Percentiles rank a stretch among this genome's conserved stretches.
phyloP scores from a whole-genome alignment of 2,113 vertebrate genomes.

The Ranitomeya imitator region DNA sequence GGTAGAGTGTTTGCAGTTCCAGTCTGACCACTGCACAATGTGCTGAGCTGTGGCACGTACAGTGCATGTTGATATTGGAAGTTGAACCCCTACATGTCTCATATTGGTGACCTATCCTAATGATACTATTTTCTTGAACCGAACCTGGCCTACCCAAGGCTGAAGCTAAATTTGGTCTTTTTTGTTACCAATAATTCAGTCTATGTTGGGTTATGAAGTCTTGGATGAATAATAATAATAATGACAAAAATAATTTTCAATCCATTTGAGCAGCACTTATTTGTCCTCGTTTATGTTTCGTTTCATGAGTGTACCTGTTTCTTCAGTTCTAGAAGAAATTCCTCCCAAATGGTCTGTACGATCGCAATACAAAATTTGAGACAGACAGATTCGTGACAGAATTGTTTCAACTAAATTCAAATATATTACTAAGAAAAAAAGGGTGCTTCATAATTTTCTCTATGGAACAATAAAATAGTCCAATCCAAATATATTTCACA shows the following conservation, averaged over 20 bases:
- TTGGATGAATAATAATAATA: background rate
- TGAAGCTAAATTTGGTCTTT: no score
- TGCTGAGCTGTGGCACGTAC: no score
- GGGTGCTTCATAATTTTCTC: background rate
- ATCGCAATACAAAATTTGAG: background rate
- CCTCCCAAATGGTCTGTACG: background rate
- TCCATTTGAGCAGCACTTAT: background rate
- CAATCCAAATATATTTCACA: constrained; percentile 26
- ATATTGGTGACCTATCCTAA: no score
- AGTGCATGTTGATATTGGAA: no score
- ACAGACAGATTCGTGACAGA: no score
- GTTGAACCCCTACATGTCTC: no score
- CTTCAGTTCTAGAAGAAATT: background rate
- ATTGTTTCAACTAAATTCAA: background rate
- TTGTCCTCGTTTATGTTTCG: background rate
- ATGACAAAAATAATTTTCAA: background rate
- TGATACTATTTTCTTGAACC: no score
- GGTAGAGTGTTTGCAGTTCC: no score
- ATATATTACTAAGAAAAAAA: background rate
- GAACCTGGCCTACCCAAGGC: no score
- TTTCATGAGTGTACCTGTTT: background rate
- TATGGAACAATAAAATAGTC: background rate
- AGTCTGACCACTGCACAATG: no score
- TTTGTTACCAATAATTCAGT: background rate
- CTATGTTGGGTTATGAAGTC: background rate